phyloP scores from a whole-genome alignment of 1,140 invertebrate genomes.

The Lethocerus indicus region DNA sequence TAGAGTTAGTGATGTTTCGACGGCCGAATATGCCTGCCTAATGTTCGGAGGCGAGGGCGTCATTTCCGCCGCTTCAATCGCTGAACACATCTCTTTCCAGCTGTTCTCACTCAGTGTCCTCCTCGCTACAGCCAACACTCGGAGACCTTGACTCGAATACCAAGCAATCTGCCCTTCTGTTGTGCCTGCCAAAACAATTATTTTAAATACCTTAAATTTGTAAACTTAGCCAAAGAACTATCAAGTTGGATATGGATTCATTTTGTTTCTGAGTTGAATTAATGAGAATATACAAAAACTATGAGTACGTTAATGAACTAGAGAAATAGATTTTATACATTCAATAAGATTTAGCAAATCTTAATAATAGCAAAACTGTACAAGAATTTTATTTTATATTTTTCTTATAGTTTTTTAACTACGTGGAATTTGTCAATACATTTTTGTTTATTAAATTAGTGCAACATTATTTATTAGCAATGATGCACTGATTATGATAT shows the following conservation, averaged over 20 bases:
- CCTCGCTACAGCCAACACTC: conserved; percentile 82
- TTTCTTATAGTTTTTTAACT: too few species aligned
- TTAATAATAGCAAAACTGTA: too few species aligned
- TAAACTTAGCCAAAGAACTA: too few species aligned
- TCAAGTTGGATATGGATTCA: too few species aligned
- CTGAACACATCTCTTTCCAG: conserved; percentile 62
- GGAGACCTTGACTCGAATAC: conserved; percentile 70
- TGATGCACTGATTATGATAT: too few species aligned
- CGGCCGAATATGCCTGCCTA: conserved; percentile 52
- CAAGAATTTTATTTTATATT: too few species aligned
- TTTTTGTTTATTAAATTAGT: too few species aligned
- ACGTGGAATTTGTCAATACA: too few species aligned
- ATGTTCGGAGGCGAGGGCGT: conserved; percentile 57
- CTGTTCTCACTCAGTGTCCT: conserved; percentile 48
- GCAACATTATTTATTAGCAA: too few species aligned
- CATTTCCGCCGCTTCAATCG: conserved; percentile 54
- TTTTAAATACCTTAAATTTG: background rate
- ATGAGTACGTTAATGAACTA: background rate
- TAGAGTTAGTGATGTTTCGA: conserved; percentile 66
- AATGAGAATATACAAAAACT: too few species aligned
- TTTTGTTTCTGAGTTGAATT: too few species aligned
- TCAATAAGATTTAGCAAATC: too few species aligned
- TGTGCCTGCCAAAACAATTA: background rate
- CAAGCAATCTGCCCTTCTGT: conserved; percentile 8
- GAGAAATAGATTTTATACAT: background rate